Evolutionary conservation across 2,113 vertebrate genomes (phyloP).

Genomic region (Oreochromis spilurus): DNA sequence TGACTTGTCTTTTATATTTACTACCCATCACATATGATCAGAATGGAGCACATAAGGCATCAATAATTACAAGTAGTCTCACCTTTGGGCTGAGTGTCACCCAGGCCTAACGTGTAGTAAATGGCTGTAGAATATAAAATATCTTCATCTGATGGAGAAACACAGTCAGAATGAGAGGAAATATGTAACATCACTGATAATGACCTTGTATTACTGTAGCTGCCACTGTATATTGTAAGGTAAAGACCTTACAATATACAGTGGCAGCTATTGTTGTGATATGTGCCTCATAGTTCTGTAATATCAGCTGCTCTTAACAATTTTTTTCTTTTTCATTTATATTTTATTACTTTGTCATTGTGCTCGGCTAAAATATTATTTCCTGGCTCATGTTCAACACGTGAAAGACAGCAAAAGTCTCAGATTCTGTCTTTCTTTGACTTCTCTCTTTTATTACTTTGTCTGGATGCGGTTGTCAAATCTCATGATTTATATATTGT

Average conservation of each 20-base stretch:
- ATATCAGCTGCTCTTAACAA: neutral
- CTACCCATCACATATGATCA: neutral
- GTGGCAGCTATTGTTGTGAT: neutral
- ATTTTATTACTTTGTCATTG: neutral
- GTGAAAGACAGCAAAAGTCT: neutral
- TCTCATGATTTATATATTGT: neutral
- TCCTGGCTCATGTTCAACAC: neutral
- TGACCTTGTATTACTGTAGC: neutral
- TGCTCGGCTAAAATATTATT: neutral
- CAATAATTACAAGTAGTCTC: neutral
- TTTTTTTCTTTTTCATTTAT: neutral
- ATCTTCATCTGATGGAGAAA: neutral
- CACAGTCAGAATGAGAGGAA: neutral
- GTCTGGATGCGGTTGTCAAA: neutral
- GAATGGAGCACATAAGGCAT: neutral
- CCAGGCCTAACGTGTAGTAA: neutral
- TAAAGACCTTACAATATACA: neutral
- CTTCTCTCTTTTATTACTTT: neutral
- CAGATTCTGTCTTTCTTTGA: neutral
- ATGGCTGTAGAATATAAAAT: neutral
- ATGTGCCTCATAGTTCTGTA: neutral
- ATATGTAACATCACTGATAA: neutral
- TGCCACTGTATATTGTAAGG: too few relatives aligned
- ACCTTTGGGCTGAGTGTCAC: neutral
- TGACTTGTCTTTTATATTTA: neutral